Evolutionary conservation across 2,113 vertebrate genomes (phyloP), one percentile per base, ranked within the genome.

Genomic region (Cheilinus undulatus): DNA sequence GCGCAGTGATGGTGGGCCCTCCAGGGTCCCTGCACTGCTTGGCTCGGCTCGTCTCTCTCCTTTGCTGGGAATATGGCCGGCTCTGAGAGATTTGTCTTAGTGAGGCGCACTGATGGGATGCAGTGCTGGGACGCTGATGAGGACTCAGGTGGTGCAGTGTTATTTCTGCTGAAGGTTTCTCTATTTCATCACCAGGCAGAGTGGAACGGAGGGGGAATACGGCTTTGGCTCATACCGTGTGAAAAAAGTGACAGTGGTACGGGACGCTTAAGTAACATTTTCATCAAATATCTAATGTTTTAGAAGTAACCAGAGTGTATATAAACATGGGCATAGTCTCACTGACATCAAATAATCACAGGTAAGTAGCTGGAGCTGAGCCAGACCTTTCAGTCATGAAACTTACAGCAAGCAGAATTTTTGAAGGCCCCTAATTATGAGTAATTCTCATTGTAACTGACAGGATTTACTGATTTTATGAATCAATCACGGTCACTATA

Each of bases 21-120:
- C 88, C 75, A 80, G 88, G 84, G 89, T 87, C 82, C 71, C 57
- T 43, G 81, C 51, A 28, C 78, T 63, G 82, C 86, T 85, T 63
- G 78, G 82, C 76, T 89, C 27, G 45, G 59, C 82, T 84, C 45
- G 17, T 53, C 75, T 83, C 85, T 80, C 81, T 68, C 68, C 77
- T 79, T 84, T 72, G 79, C 79, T 88, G 92, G 90, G 90, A 92
- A 92, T 90, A 89, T 80, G 69, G 78, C 45, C 23, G 84, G 85
- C 85, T 80, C 75, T 66, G 76, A 82, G 82, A 90, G 89, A 93
- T 92, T 91, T 93, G 92, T 92, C 92, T 93, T 91, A 68, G 89
- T 88, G 89, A 90, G 88, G 76, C 45, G 54, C 83, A 60, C 89
- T 90, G 91, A 90, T 92, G 87, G 91, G 88, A 92, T 81, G 87